These are phyloP conservation scores for Drosophila asahinai DNA, from an alignment of 1,140 invertebrate genomes.

Conservation along the genomic window DNA sequence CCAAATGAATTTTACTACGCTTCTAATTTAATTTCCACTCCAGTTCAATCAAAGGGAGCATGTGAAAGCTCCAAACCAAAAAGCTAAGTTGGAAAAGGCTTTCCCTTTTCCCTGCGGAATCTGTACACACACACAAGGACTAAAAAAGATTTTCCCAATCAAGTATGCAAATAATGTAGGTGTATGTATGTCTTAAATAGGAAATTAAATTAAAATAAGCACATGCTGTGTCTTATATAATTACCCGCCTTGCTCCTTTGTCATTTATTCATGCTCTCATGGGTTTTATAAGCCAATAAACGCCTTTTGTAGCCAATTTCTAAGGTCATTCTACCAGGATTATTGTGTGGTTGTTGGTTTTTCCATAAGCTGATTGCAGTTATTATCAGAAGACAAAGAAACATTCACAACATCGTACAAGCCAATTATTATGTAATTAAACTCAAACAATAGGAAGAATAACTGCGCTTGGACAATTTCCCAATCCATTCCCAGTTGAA, in stretches of 20 bases:
- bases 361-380: constrained; percentile 69
- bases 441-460: constrained; percentile 74
- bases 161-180: constrained; percentile 76
- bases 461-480: constrained; percentile 60
- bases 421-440: constrained; percentile 83
- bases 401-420: constrained; percentile 40
- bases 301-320: constrained; percentile 66
- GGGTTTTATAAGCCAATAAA: constrained; percentile 48
- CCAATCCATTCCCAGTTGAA: constrained; percentile 4
- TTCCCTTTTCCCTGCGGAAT: background rate
- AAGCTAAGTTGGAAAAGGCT: constrained; percentile 32
- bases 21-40: constrained; percentile 72
- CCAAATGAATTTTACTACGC: constrained; percentile 62
- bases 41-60: constrained; percentile 37
- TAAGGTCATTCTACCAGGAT: constrained; percentile 18
- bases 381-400: constrained; percentile 59
- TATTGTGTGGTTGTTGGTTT: constrained; percentile 38
- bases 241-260: constrained; percentile 54
- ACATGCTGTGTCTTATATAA: constrained; percentile 61
- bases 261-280: constrained; percentile 21
- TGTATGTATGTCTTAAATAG: constrained; percentile 60
- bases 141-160: constrained; percentile 66
- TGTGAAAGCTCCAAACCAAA: constrained; percentile 28
- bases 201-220: constrained; percentile 83
- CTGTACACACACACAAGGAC: constrained; percentile 7